A percentile compares a stretch with the other conserved stretches of the same genome.
Conservation (phyloP, 2,113 vertebrate species). For the Chascanopsetta lugubris region DNA sequence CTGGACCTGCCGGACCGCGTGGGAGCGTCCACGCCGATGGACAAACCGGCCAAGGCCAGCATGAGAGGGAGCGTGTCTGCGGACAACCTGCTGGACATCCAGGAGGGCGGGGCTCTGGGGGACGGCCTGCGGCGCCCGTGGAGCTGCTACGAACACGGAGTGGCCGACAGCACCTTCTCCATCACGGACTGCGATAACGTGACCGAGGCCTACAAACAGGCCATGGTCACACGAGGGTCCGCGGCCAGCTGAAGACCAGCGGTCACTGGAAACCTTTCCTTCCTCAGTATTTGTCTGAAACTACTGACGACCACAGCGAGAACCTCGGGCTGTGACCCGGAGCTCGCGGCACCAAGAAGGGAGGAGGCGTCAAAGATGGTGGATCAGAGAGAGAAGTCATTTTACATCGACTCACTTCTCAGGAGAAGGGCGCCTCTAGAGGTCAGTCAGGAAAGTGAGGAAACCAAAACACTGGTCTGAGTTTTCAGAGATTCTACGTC, state of each 20-base stretch:
- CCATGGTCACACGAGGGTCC: constrained; percentile 70
- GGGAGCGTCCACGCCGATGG: background rate
- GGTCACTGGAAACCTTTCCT: background rate
- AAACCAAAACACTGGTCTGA: constrained; percentile 47
- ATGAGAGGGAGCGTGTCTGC: constrained; percentile 89
- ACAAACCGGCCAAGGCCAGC: constrained; percentile 34
- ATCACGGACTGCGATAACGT: constrained; percentile 83
- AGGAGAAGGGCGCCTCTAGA: constrained; percentile 21
- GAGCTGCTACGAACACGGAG: constrained; percentile 78
- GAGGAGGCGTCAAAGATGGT: constrained; percentile 13
- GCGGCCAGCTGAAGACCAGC: constrained; percentile 77
- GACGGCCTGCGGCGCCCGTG: constrained; percentile 58
- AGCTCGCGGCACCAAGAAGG: constrained; percentile 64
- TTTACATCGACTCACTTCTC: constrained; percentile 45
- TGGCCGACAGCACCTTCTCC: constrained; percentile 82
- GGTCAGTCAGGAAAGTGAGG: background rate
- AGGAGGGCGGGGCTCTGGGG: constrained; percentile 61
- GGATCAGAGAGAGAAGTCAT: constrained; percentile 1
- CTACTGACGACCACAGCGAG: constrained; percentile 33
- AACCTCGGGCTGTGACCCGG: too few species aligned
- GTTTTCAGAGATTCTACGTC: background rate
- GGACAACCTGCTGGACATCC: constrained; percentile 87
- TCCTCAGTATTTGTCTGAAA: constrained; percentile 8
- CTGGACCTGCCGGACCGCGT: constrained; percentile 87
- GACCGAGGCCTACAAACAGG: constrained; percentile 79